These are phyloP conservation scores for Drosophila pandora DNA, from an alignment of 1,140 invertebrate species.

Conservation along the genomic window DNA sequence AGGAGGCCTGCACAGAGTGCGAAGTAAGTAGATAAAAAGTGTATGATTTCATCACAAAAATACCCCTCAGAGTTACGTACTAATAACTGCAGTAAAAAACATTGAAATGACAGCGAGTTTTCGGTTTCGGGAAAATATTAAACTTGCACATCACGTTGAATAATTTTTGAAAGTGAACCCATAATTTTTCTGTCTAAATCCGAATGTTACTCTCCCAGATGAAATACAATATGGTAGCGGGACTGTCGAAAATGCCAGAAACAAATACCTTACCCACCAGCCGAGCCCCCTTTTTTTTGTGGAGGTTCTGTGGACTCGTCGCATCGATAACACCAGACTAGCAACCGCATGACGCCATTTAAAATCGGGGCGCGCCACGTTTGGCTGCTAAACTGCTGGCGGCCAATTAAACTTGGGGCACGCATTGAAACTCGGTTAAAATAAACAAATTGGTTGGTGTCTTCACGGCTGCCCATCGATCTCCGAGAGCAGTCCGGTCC, in stretches of 20 bases:
- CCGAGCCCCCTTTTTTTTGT: conserved; percentile 62
- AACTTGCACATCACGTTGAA: background rate
- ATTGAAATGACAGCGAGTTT: background rate
- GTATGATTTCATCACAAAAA: conserved; percentile 25
- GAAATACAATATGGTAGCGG: conserved; percentile 15
- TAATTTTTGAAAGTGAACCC: background rate
- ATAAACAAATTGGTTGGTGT: conserved; percentile 56
- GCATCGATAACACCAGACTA: conserved; percentile 26
- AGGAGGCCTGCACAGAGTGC: conserved; percentile 62
- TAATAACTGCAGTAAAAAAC: background rate
- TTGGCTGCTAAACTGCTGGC: conserved; percentile 8
- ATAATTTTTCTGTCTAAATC: background rate
- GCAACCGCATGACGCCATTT: conserved; percentile 35
- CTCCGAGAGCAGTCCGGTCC: conserved; percentile 16
- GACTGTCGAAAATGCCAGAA: conserved; percentile 27
- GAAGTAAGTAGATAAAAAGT: conserved; percentile 60
- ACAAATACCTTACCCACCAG: conserved; percentile 13
- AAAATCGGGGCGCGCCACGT: conserved; percentile 36
- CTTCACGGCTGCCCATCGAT: conserved; percentile 7
- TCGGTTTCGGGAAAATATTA: background rate
- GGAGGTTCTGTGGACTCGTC: conserved; percentile 7
- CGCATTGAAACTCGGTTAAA: conserved; percentile 43
- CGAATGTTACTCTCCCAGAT: background rate
- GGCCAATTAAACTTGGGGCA: conserved; percentile 29
- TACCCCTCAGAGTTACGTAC: background rate